Conservation (phyloP, 2,888 invertebrate genomes). For the Neria commutata region DNA sequence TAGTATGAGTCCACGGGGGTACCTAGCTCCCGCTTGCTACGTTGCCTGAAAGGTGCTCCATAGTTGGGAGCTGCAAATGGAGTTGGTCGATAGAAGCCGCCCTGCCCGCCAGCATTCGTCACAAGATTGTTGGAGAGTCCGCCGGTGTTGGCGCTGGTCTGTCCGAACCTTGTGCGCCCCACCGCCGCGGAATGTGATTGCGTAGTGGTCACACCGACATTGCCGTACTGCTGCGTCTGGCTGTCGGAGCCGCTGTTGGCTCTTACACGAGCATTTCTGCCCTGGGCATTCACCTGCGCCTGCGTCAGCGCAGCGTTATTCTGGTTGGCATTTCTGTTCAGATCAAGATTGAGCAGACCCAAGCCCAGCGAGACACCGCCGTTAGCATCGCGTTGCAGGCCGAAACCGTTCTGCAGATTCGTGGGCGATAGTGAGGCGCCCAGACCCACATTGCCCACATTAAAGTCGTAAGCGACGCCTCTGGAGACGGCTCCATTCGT, state of each 20-base stretch:
- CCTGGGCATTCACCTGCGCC: constrained; percentile 50
- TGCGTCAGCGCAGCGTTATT: constrained; percentile 32
- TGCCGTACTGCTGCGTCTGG: constrained; percentile 43
- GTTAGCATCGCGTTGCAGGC: constrained; percentile 45
- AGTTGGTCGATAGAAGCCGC: constrained; percentile 19
- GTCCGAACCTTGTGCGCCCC: constrained; percentile 45
- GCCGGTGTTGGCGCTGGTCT: constrained; percentile 47
- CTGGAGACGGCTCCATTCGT: constrained; percentile 48
- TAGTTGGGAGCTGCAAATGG: too few species aligned
- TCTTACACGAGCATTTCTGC: constrained; percentile 41
- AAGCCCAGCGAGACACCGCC: constrained; percentile 50
- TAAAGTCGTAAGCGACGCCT: constrained; percentile 47
- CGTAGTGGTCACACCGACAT: constrained; percentile 45
- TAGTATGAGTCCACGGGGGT: too few species aligned
- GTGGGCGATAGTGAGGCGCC: constrained; percentile 53
- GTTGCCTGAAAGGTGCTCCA: too few species aligned
- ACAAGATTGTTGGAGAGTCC: constrained; percentile 40
- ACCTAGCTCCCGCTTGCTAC: too few species aligned
- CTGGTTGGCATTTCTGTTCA: constrained; percentile 40
- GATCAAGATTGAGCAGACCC: constrained; percentile 50
- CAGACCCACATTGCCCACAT: constrained; percentile 51
- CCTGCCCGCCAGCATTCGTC: constrained; percentile 30
- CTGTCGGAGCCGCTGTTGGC: constrained; percentile 45
- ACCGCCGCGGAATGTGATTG: constrained; percentile 47
- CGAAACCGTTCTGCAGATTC: constrained; percentile 50